Percentiles rank a stretch among this genome's conserved stretches.
phyloP scores from a whole-genome alignment of 2,797 vertebrate species.

The Gymnoscopelus microlampas region DNA sequence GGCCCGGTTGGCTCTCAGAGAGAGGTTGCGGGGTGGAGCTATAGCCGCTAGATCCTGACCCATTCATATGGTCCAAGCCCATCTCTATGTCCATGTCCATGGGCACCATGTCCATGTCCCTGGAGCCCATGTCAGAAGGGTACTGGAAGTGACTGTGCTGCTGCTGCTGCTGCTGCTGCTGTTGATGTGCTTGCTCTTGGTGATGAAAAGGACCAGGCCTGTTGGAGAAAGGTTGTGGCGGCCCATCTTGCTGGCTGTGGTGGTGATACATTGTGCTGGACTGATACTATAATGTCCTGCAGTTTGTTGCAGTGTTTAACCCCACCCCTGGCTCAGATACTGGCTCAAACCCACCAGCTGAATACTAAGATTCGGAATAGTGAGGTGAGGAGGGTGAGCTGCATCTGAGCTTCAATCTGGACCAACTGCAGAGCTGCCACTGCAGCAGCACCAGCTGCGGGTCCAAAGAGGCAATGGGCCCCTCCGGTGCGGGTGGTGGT shows the following conservation, averaged over 20 bases:
- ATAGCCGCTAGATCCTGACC: slow-evolving; percentile 67
- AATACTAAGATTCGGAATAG: slow-evolving; percentile 75
- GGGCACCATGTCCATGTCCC: slow-evolving; percentile 62
- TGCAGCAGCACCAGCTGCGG: slow-evolving; percentile 45
- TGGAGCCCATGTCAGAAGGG: slow-evolving; percentile 64
- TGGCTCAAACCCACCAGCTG: slow-evolving; percentile 57
- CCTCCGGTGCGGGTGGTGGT: slow-evolving; percentile 46
- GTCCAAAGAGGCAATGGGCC: slow-evolving; percentile 65
- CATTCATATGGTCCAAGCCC: slow-evolving; percentile 65
- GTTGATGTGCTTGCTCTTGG: slow-evolving; percentile 46
- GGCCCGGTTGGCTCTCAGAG: slow-evolving; percentile 57
- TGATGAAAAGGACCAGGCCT: slow-evolving; percentile 55
- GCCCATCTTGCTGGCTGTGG: slow-evolving; percentile 76
- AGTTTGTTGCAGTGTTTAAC: slow-evolving; percentile 76
- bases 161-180: slow-evolving; percentile 38
- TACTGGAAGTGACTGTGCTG: slow-evolving; percentile 64
- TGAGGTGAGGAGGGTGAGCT: slow-evolving; percentile 79
- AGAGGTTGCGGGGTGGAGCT: slow-evolving; percentile 52
- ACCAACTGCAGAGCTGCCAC: slow-evolving; percentile 85
- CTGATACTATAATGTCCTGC: slow-evolving; percentile 55
- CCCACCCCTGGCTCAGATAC: slow-evolving; percentile 59
- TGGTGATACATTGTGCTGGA: slow-evolving; percentile 77
- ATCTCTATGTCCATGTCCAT: slow-evolving; percentile 12
- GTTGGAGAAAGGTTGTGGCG: slow-evolving; percentile 56
- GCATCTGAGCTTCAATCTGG: slow-evolving; percentile 82